Evolutionary conservation across 1,140 invertebrate genomes (phyloP).

Genomic region (Scaptomyza montana): DNA sequence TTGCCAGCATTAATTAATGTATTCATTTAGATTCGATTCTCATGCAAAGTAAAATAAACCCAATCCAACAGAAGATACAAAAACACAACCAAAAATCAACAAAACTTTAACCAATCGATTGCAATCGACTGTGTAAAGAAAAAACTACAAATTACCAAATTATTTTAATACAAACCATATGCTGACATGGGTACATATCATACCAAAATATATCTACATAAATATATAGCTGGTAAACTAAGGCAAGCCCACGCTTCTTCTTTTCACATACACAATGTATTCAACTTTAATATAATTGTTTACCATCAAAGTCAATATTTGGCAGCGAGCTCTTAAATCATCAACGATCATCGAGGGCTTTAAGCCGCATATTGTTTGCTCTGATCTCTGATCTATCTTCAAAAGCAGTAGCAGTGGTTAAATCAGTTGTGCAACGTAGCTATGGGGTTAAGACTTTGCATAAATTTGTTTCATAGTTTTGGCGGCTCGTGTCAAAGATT

Average conservation of each 20-base stretch:
- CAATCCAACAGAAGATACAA: conserved; percentile 42
- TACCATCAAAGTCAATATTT: conserved; percentile 70
- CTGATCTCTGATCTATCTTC: conserved; percentile 29
- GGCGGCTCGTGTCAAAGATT: conserved; percentile 14
- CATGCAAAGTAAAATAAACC: conserved; percentile 70
- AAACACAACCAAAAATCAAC: conserved; percentile 48
- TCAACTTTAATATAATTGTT: conserved; percentile 51
- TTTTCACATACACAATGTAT: conserved; percentile 23
- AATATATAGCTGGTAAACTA: conserved; percentile 23
- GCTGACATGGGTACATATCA: conserved; percentile 22
- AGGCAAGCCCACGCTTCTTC: conserved; percentile 30
- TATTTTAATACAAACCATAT: conserved; percentile 23
- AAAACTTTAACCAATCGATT: conserved; percentile 40
- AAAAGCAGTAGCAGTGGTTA: background rate
- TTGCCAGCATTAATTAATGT: conserved; percentile 77
- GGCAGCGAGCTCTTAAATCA: conserved; percentile 58
- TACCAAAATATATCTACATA: conserved; percentile 6
- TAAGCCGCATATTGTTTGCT: conserved; percentile 23
- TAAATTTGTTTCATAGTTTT: conserved; percentile 53
- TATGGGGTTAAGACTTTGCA: conserved; percentile 39
- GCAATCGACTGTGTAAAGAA: conserved; percentile 48
- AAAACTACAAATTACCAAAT: conserved; percentile 38
- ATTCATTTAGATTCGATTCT: conserved; percentile 79
- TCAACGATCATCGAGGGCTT: conserved; percentile 6
- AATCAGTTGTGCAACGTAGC: conserved; percentile 16